Conservation (phyloP, 2,888 invertebrate genomes). For the Hanleya hanleyi region DNA sequence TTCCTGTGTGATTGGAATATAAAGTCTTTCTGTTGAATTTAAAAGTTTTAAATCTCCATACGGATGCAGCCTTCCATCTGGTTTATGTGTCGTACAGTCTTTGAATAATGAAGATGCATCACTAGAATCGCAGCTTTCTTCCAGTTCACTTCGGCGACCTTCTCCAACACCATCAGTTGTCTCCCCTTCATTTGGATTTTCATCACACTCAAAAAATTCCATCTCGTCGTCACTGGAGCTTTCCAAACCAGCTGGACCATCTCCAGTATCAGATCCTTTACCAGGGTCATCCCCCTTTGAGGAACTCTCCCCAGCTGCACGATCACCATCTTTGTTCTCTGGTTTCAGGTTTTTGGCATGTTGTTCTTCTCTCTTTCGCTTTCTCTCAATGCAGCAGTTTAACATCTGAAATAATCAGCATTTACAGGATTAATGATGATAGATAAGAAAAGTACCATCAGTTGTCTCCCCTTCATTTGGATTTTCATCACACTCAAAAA, state of each 20-base stretch:
- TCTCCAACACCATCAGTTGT: background rate
- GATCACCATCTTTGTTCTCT: constrained; percentile 30
- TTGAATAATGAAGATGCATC: constrained; percentile 41
- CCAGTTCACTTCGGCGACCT: constrained; percentile 16
- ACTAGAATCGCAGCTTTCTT: constrained; percentile 31
- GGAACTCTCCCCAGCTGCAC: constrained; percentile 24
- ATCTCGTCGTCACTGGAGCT: constrained; percentile 49
- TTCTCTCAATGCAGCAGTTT: constrained; percentile 78
- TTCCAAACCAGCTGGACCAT: constrained; percentile 19
- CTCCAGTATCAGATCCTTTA: background rate
- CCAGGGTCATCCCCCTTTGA: background rate
- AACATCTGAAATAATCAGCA: constrained; percentile 76
- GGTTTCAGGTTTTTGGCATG: background rate
- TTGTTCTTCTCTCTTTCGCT: constrained; percentile 67
- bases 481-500: constrained; percentile 67
- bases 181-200: constrained; percentile 3
- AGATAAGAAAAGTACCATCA: no score
- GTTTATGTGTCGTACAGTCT: constrained; percentile 66
- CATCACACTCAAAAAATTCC: constrained; percentile 72
- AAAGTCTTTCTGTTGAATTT: constrained; percentile 81
- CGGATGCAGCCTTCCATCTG: constrained; percentile 82
- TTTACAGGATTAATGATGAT: no score
- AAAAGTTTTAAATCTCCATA: constrained; percentile 81
- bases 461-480: no score
- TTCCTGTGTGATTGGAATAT: constrained; percentile 89